A percentile compares a stretch with the other conserved stretches of the same genome.
Conservation (phyloP, 2,113 vertebrate species). For the Cynocephalus volans region DNA sequence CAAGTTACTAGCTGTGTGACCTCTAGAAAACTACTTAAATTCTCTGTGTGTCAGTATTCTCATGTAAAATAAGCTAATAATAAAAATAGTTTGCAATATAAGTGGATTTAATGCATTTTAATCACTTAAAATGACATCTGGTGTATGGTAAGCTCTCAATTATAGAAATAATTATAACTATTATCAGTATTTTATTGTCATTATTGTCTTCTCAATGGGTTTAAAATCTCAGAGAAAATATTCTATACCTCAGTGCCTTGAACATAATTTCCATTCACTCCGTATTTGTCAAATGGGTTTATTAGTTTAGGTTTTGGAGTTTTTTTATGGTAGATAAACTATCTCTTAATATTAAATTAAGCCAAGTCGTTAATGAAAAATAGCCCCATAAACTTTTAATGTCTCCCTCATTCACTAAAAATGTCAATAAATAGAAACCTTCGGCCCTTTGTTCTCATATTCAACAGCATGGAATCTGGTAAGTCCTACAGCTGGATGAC, state of each 20-base stretch:
- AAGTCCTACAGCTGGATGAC: neutral
- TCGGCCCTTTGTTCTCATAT: neutral
- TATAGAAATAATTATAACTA: neutral
- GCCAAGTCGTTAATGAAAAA: neutral
- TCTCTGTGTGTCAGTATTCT: neutral
- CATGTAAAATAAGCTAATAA: neutral
- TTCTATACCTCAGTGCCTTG: neutral
- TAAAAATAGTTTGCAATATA: neutral
- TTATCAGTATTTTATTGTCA: neutral
- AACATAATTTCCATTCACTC: neutral
- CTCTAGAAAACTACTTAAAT: neutral
- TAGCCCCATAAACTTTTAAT: slow-evolving; percentile 1
- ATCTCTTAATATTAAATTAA: neutral
- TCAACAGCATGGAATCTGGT: neutral
- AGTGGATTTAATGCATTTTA: neutral
- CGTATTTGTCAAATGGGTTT: neutral
- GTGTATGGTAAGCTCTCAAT: neutral
- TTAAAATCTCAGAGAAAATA: neutral
- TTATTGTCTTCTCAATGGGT: neutral
- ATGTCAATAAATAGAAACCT: neutral
- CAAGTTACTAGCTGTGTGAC: slow-evolving; percentile 4
- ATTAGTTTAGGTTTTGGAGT: neutral
- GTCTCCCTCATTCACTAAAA: neutral
- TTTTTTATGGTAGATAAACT: neutral
- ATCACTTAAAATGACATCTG: slow-evolving; percentile 14